Percentiles rank a stretch among this genome's conserved stretches.
These are phyloP conservation scores for Mastomys coucha DNA, from an alignment of 2,113 vertebrate genomes.

Conservation along the genomic window DNA sequence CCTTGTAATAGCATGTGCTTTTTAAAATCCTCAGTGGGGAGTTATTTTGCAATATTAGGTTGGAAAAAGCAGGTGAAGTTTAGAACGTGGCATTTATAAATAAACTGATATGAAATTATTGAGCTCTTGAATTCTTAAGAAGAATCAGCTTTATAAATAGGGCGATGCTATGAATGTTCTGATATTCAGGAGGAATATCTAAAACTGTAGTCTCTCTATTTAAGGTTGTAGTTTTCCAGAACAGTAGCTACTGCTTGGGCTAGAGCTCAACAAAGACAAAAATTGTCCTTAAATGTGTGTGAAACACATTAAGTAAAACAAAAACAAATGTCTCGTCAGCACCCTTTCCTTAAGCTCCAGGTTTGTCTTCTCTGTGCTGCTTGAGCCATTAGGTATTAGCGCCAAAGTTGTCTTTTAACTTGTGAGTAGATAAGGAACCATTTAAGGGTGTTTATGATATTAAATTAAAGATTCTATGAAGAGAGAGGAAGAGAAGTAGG, in stretches of 20 bases:
- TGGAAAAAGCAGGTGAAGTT: constrained; percentile 14
- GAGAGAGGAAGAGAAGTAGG: not conserved
- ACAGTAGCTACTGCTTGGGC: not conserved
- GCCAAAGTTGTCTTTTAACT: constrained; percentile 30
- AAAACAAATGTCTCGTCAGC: not conserved
- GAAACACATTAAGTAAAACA: not conserved
- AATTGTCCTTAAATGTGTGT: not conserved
- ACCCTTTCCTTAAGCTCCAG: not conserved
- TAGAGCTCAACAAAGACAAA: constrained; percentile 13
- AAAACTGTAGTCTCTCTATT: not conserved
- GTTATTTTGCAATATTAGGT: not conserved
- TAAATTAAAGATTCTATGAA: not conserved
- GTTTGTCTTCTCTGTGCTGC: not conserved
- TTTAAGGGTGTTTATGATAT: constrained; percentile 21
- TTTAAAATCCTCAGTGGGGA: not conserved
- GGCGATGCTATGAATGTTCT: not conserved
- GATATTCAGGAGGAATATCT: not conserved
- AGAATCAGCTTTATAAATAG: not conserved
- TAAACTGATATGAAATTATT: constrained; percentile 12
- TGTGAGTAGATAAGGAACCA: not conserved
- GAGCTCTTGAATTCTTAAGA: not conserved
- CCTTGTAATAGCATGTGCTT: not conserved
- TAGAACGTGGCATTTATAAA: not conserved
- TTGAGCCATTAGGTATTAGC: not conserved
- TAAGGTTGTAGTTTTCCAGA: not conserved